Conservation (phyloP, 2,113 vertebrate genomes). For the Sphaerodactylus townsendi region DNA sequence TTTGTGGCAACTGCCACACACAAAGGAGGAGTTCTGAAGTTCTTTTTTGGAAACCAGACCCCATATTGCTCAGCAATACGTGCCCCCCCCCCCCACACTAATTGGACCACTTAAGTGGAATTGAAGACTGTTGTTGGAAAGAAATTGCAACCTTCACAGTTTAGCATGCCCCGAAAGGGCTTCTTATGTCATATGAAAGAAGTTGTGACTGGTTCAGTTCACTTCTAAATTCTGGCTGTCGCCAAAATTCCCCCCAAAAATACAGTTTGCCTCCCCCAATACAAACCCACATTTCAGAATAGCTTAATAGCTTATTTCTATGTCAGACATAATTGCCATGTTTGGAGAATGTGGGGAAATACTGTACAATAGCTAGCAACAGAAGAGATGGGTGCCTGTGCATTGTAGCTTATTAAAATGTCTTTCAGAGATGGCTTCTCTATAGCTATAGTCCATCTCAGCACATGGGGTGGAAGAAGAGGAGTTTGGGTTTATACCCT, state of each 20-base stretch:
- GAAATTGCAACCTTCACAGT: background rate
- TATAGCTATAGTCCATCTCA: background rate
- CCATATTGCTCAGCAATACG: no score
- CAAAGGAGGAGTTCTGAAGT: background rate
- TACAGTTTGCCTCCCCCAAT: background rate
- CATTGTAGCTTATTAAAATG: background rate
- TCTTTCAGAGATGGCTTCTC: background rate
- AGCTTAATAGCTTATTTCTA: background rate
- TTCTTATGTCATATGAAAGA: background rate
- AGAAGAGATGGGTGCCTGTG: background rate
- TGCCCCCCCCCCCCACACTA: no score
- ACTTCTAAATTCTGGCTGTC: background rate
- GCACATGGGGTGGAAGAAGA: no score
- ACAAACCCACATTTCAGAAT: background rate
- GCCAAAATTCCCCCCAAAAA: background rate
- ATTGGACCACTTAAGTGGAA: no score
- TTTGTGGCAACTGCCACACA: background rate
- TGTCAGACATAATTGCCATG: background rate
- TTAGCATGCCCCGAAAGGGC: no score
- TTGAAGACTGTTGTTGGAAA: background rate
- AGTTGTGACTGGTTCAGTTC: background rate
- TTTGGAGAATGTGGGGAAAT: background rate
- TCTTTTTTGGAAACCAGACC: background rate
- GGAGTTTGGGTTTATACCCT: no score
- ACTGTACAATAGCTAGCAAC: background rate